Conservation (phyloP, 1,140 invertebrate genomes). For the Drosophila dunni region DNA sequence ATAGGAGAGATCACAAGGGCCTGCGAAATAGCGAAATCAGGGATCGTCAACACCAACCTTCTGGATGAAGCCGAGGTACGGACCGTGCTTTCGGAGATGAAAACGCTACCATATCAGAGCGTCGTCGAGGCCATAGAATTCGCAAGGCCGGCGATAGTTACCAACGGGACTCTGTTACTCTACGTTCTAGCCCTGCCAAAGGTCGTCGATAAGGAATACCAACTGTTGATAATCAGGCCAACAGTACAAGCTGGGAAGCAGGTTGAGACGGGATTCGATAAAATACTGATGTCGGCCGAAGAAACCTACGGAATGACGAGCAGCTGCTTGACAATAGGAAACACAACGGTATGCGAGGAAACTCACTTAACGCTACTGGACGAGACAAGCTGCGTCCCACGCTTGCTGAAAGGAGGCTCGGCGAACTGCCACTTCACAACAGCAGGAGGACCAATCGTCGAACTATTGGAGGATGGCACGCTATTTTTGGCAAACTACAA, state of each 20-base stretch:
- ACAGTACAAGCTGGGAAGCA: not conserved
- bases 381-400: constrained; percentile 4
- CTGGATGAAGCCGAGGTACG: not conserved
- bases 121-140: not conserved
- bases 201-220: not conserved
- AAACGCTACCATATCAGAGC: not conserved
- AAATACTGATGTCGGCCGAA: not conserved
- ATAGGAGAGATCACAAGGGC: not conserved
- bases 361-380: constrained; percentile 1
- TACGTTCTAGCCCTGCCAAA: not conserved
- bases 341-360: constrained; percentile 19
- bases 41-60: not conserved
- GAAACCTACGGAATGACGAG: constrained; percentile 13
- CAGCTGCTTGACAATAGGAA: constrained; percentile 14
- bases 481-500: not conserved
- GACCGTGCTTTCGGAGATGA: not conserved
- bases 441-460: not conserved
- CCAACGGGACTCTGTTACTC: not conserved
- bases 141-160: not conserved
- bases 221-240: not conserved
- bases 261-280: not conserved
- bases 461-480: not conserved
- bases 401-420: constrained; percentile 10
- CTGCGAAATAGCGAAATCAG: not conserved
- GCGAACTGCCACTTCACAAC: not conserved